Conservation (phyloP, 2,113 vertebrate species). For the Aegithalos caudatus region DNA sequence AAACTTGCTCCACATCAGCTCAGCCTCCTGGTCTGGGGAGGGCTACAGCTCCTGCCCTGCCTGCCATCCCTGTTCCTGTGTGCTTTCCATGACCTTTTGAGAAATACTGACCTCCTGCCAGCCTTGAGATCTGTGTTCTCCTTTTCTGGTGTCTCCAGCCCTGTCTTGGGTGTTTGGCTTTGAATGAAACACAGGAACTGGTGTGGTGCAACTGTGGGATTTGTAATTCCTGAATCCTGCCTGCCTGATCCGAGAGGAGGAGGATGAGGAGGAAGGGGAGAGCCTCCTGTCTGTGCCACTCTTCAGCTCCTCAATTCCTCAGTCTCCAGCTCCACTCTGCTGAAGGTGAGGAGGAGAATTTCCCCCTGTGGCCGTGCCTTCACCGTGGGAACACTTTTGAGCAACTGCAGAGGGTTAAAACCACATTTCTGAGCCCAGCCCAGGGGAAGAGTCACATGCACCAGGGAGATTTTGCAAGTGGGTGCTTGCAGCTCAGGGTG, state of each 20-base stretch:
- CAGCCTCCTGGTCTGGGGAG: not conserved
- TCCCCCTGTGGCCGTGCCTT: not conserved
- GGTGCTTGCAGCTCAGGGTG: not conserved
- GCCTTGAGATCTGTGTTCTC: accelerated
- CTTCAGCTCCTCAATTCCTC: not conserved
- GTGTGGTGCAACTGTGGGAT: not conserved
- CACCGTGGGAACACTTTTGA: not conserved
- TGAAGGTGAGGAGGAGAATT: not conserved
- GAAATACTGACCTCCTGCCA: not conserved
- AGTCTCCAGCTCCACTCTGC: not conserved
- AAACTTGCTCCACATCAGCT: not conserved
- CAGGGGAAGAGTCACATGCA: conserved; percentile 19
- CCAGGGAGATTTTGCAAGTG: conserved; percentile 32
- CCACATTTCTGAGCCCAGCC: not conserved
- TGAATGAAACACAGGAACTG: not conserved
- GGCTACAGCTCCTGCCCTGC: not conserved
- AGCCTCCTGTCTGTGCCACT: not conserved
- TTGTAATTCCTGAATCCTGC: not conserved
- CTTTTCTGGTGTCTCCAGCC: not conserved
- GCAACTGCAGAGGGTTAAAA: conserved; percentile 29
- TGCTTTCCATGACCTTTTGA: not conserved
- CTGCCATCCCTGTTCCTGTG: not conserved
- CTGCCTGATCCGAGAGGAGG: not conserved
- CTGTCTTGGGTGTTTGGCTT: not conserved
- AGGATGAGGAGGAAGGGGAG: not conserved